Percentiles rank a stretch among this genome's conserved stretches.
These are phyloP conservation scores for Oncorhynchus tshawytscha DNA, from an alignment of 2,113 vertebrate species.

Conservation along the genomic window DNA sequence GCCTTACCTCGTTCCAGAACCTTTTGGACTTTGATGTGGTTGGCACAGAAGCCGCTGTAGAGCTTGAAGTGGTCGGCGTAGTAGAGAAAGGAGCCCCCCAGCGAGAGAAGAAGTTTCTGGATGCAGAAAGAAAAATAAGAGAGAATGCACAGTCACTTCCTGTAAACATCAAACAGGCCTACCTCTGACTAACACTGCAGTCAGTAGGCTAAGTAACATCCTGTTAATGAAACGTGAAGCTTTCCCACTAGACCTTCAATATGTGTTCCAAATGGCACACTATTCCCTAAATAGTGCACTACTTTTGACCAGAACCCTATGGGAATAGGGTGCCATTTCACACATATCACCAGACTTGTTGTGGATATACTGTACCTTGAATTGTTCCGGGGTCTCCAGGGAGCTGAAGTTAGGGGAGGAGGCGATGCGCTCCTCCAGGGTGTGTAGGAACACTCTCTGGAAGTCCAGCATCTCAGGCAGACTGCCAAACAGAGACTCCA, in stretches of 20 bases:
- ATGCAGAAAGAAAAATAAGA: conserved; percentile 37
- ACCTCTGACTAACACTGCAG: background rate
- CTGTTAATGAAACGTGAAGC: background rate
- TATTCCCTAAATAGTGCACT: no score
- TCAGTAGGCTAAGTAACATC: background rate
- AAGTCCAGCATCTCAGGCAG: conserved; percentile 89
- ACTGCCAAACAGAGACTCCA: conserved; percentile 88
- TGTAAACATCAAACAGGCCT: no score
- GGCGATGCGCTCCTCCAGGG: conserved; percentile 82
- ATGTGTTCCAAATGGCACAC: no score
- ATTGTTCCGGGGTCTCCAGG: conserved; percentile 81
- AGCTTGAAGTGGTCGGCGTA: conserved; percentile 91
- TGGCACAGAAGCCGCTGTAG: conserved; percentile 90
- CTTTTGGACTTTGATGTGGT: conserved; percentile 89
- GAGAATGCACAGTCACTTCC: background rate
- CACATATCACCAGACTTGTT: background rate
- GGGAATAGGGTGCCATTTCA: no score
- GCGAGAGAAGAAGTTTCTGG: conserved; percentile 85
- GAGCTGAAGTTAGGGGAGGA: conserved; percentile 78
- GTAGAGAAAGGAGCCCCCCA: conserved; percentile 87
- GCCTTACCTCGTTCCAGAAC: conserved; percentile 84
- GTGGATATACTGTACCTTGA: conserved; percentile 68
- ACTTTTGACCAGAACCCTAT: no score
- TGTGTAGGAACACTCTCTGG: conserved; percentile 87
- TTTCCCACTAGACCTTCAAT: no score